phyloP scores from a whole-genome alignment of 1,140 invertebrate species.

The Heliconius himera region DNA sequence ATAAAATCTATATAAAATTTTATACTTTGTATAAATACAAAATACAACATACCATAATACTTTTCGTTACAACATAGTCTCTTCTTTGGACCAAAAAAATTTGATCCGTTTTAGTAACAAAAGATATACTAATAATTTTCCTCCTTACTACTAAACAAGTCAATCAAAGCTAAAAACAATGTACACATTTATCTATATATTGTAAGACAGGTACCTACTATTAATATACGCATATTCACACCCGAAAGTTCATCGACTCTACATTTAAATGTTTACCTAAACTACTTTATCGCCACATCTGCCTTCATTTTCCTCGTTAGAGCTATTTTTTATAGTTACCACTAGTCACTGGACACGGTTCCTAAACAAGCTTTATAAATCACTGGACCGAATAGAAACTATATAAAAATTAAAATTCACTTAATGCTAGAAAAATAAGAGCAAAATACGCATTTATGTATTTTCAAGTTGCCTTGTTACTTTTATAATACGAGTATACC shows the following conservation, averaged over 20 bases:
- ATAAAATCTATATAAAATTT: too few species aligned
- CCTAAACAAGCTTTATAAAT: constrained; percentile 12
- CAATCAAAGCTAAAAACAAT: too few species aligned
- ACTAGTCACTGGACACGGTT: constrained; percentile 20
- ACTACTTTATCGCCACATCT: neutral
- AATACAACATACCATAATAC: too few species aligned
- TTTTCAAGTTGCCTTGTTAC: neutral
- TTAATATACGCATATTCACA: neutral
- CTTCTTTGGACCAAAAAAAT: too few species aligned
- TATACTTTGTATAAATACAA: too few species aligned
- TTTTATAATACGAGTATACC: too few species aligned
- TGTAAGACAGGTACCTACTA: neutral
- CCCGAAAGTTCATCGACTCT: constrained; percentile 27
- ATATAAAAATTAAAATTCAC: constrained; percentile 19
- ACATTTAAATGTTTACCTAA: constrained; percentile 13
- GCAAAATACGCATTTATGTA: constrained; percentile 5
- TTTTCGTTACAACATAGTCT: too few species aligned
- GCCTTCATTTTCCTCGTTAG: neutral
- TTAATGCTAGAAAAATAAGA: constrained; percentile 5
- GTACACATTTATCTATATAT: too few species aligned
- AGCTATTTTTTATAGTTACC: neutral
- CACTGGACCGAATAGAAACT: constrained; percentile 31
- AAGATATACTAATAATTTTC: too few species aligned
- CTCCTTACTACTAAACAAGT: too few species aligned
- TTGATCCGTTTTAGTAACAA: too few species aligned